Base-by-base conservation (phyloP, 2,113 vertebrate species). In the Orthonyx spaldingii region DNA sequence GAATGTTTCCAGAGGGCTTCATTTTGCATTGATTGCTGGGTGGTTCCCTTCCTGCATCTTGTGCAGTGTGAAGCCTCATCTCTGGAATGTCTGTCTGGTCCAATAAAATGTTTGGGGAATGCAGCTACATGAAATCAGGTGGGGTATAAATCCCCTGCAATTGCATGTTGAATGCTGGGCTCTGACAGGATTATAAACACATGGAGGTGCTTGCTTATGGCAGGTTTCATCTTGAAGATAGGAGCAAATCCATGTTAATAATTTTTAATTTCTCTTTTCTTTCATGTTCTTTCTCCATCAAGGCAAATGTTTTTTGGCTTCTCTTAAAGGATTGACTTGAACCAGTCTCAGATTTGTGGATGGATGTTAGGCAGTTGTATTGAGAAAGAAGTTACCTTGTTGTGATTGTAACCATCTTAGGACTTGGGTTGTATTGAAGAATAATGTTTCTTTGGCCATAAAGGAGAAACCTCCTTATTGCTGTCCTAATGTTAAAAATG, bases 1-100 rank as follows among this genome's bases (percentile, higher is more conserved):
- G 41, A 89, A 41, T 52, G 27, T 84, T 93, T 96, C 93, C 90
- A 95, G 82, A 74, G 91, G 57, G 63, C 50, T 90, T 93, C 10
- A 42, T 85, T 85, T 94, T 87, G 56, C 52, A 35, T 28, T 46
- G 74, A 69, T 78, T 87, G 61, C 71, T 80, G 84, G 28, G 55
- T 94, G 78, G 61, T 76, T 96, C 78, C 66, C 19, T 74, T 91
- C 70, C 33, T 93, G n/a, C 75, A 74, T 92, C 81, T 78, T 82
- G 66, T 94, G 9, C 26, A 56, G 65, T 65, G 78, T 70, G 81
- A 87, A 96, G 41, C 50, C 35, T 91, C 37, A 4, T 71, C 61
- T 89, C 87, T 79, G 93, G 81, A 89, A 89, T 84, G 84, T 75
- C 49, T 33, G 14, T 70, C 71, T 80, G 71, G 59, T 22, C 78